Conservation (phyloP, 2,888 invertebrate genomes). For the Pheosia gnoma region DNA sequence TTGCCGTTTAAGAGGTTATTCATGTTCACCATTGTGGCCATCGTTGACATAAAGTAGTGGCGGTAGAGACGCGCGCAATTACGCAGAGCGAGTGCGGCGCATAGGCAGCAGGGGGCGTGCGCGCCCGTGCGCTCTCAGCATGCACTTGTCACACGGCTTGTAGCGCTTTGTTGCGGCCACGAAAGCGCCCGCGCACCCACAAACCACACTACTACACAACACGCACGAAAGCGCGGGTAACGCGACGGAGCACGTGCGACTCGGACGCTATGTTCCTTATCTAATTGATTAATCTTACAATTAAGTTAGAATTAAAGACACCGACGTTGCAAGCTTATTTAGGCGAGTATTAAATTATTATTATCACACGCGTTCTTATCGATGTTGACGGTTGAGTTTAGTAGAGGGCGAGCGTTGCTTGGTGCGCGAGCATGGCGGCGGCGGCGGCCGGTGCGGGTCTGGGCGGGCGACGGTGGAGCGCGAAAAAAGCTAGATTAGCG, state of each 20-base stretch:
- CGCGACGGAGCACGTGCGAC: constrained; percentile 54
- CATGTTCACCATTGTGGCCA: constrained; percentile 97
- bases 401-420: constrained; percentile 82
- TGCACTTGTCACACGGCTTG: constrained; percentile 65
- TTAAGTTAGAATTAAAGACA: constrained; percentile 81
- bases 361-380: constrained; percentile 83
- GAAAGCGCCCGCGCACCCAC: constrained; percentile 60
- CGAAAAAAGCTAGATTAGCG: constrained; percentile 83
- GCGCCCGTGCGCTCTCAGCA: constrained; percentile 75
- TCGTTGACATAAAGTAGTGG: constrained; percentile 72
- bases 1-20: constrained; percentile 98
- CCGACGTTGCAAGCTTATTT: constrained; percentile 83
- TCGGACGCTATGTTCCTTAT: constrained; percentile 51
- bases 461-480: constrained; percentile 79
- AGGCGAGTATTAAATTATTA: constrained; percentile 80
- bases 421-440: constrained; percentile 80
- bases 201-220: constrained; percentile 69
- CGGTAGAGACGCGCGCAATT: constrained; percentile 69
- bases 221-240: constrained; percentile 57
- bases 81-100: constrained; percentile 79
- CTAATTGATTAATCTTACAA: constrained; percentile 77
- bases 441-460: constrained; percentile 76
- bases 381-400: constrained; percentile 82
- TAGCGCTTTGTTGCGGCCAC: constrained; percentile 49
- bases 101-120: constrained; percentile 76